Base-by-base conservation (phyloP, 2,888 invertebrate species). In the Brachyopa scutellaris region DNA sequence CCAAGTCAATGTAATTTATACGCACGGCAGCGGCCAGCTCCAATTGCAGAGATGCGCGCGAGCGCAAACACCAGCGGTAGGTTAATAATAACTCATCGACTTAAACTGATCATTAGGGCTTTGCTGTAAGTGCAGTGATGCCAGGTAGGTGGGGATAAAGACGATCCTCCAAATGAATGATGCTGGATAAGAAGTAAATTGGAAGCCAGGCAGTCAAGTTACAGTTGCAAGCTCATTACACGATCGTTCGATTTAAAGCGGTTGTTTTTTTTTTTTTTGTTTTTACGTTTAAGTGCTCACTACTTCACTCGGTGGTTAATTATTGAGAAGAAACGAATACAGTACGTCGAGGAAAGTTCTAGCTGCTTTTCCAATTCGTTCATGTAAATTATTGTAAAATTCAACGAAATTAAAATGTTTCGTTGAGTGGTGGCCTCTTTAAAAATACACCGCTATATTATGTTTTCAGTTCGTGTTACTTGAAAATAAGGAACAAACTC, bases 81-180 rank as follows among this genome's bases (percentile, higher is more conserved):
- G 51, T 61, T 79, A 80, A 80, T 80, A 80, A 80, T 76, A 80
- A 69, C 76, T 80, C 80, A 80, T 80, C 62, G 80, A 36, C 69
- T 76, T 76, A 80, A 80, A 80, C 76, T 64, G 80, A 80, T 80
- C 76, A 80, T 76, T 76, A 80, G 67, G 49, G 51, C 5, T 23
- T 53, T 49, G 55, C 70, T 70, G 33, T 64, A 13, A 33, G 61
- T 11, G 36, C 21, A n/a, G n/a, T 29, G 23, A 17, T 23, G 40
- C n/a, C 23, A 13, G 13, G 33, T 31, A 47, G 66, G 73, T 45
- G 73, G 59, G 61, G 73, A 66, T 55, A 62, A 77, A 62, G 70
- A 47, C 70, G 70, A 55, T 38, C 36, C 53, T 53, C 59, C 53
- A 69, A 42, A 57, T 57, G 19, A 3, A 23, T 36, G 38, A 8